A percentile compares a stretch with the other conserved stretches of the same genome.
phyloP scores from a whole-genome alignment of 2,797 vertebrate species.

The Acanthopagrus latus region DNA sequence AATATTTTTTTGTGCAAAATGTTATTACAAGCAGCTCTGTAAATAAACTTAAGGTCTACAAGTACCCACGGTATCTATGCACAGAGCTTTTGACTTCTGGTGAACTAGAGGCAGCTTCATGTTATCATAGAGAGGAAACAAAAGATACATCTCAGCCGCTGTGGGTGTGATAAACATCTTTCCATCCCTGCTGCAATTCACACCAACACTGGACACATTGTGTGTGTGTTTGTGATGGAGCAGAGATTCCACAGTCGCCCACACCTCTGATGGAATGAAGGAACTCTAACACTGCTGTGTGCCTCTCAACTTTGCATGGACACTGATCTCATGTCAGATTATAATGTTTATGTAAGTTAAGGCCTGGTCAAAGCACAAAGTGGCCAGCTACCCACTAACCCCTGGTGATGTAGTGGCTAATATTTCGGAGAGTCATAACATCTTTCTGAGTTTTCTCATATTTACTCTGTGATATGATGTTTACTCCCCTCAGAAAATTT shows the following conservation, averaged over 20 bases:
- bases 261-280: conserved; percentile 27
- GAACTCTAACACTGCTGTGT: neutral
- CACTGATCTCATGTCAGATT: conserved; percentile 5
- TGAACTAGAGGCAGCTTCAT: neutral
- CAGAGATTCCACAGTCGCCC: conserved; percentile 58
- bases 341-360: neutral
- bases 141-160: neutral
- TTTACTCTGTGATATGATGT: neutral
- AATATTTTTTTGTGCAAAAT: too few relatives aligned
- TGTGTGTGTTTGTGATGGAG: conserved; percentile 18
- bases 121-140: neutral
- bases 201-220: conserved; percentile 10
- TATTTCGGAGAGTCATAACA: too few relatives aligned
- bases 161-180: conserved; percentile 23
- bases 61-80: too few relatives aligned
- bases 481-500: neutral
- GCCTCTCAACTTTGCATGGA: conserved; percentile 10
- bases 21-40: too few relatives aligned
- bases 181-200: neutral
- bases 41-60: too few relatives aligned
- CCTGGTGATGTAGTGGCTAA: too few relatives aligned
- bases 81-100: neutral
- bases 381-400: too few relatives aligned
- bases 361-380: neutral
- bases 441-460: neutral